Percentiles rank a stretch among this genome's conserved stretches.
Conservation (phyloP, 2,113 vertebrate genomes). For the Manacus vitellinus region DNA sequence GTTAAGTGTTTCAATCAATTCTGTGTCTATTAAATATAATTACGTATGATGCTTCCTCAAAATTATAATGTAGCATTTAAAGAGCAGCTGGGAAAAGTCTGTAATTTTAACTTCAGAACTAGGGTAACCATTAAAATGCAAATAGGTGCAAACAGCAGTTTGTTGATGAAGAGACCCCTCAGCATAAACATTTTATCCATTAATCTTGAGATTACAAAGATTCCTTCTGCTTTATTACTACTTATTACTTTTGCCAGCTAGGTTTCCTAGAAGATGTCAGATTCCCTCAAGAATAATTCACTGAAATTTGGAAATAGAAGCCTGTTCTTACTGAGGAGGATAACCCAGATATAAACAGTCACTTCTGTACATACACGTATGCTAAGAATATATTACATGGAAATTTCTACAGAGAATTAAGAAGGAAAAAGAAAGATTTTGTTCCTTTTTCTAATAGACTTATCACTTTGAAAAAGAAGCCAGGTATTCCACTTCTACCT, state of each 20-base stretch:
- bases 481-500: background rate
- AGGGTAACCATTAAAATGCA: conserved; percentile 76
- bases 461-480: background rate
- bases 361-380: background rate
- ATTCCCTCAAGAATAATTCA: conserved; percentile 5
- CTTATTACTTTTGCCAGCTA: background rate
- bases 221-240: background rate
- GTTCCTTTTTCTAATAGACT: background rate
- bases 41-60: conserved; percentile 77
- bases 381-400: background rate
- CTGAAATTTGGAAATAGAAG: background rate
- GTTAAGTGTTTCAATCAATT: conserved; percentile 80
- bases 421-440: background rate
- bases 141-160: conserved; percentile 64
- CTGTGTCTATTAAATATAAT: conserved; percentile 82
- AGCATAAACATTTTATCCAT: conserved; percentile 43
- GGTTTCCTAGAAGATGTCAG: conserved; percentile 6
- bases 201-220: conserved; percentile 4
- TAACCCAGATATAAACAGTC: background rate
- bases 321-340: background rate
- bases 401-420: background rate
- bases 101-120: conserved; percentile 72
- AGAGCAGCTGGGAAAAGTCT: conserved; percentile 77
- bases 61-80: conserved; percentile 77
- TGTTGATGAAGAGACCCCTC: conserved; percentile 14